phyloP scores from a whole-genome alignment of 2,113 vertebrate species.

The Piprites chloris region DNA sequence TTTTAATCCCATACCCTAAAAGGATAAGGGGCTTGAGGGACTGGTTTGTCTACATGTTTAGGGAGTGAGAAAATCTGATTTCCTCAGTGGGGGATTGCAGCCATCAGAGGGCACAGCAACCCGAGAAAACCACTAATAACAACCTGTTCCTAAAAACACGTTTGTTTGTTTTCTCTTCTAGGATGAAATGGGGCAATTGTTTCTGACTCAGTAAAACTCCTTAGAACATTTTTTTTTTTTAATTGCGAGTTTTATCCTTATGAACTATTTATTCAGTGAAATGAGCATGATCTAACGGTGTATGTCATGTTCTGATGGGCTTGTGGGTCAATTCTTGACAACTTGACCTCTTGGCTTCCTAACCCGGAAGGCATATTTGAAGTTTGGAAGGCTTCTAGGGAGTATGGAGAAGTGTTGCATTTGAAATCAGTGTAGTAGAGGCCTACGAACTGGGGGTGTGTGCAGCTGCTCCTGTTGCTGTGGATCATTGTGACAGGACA shows the following conservation, averaged over 20 bases:
- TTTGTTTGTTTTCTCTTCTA: not conserved
- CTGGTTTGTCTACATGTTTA: conserved; percentile 13
- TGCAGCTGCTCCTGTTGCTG: not conserved
- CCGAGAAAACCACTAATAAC: not conserved
- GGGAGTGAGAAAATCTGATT: conserved; percentile 35
- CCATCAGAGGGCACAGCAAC: not conserved
- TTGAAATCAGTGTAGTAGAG: not conserved
- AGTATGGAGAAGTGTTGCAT: not conserved
- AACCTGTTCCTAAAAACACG: not conserved
- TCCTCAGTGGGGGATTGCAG: not conserved
- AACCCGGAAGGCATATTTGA: not conserved
- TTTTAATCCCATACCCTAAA: conserved; percentile 11
- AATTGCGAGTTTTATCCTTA: not conserved
- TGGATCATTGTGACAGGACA: not conserved
- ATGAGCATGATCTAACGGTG: not conserved
- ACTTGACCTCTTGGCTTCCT: not conserved
- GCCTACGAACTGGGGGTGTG: fast-evolving
- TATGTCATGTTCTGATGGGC: not conserved
- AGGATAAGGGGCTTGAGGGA: not conserved
- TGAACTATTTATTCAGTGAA: not conserved
- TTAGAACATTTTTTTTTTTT: not conserved
- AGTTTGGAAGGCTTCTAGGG: not conserved
- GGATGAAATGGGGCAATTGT: not conserved
- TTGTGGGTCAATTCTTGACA: not conserved
- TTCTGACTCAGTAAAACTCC: not conserved